Conservation (phyloP, 2,113 vertebrate genomes). For the Mesocricetus auratus region DNA sequence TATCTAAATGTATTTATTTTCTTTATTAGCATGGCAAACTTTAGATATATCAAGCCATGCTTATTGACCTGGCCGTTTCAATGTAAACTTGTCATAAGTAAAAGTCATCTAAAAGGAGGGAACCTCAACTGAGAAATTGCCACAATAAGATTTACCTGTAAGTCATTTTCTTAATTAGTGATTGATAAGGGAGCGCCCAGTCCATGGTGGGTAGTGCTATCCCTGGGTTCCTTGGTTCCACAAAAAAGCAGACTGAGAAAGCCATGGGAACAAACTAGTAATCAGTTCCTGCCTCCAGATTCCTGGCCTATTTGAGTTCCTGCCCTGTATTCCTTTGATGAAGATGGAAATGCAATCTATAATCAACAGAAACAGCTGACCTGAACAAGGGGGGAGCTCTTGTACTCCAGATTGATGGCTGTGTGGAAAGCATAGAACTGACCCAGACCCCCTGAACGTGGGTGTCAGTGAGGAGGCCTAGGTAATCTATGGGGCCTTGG, state of each 20-base stretch:
- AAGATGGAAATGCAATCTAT: neutral
- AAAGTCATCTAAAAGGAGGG: neutral
- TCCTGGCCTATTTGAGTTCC: neutral
- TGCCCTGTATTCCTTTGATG: neutral
- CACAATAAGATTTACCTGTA: neutral
- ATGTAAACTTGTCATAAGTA: neutral
- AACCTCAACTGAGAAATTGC: neutral
- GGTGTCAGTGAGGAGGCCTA: too few relatives aligned
- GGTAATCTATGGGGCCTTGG: too few relatives aligned
- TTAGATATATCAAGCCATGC: neutral
- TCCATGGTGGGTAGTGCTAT: neutral
- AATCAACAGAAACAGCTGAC: neutral
- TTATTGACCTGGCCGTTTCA: neutral
- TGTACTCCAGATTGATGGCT: too few relatives aligned
- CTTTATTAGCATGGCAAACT: neutral
- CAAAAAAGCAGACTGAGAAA: neutral
- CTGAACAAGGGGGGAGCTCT: too few relatives aligned
- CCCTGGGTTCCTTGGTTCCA: neutral
- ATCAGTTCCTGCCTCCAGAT: neutral
- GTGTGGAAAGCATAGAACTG: too few relatives aligned
- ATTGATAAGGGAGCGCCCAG: neutral
- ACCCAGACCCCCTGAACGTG: too few relatives aligned
- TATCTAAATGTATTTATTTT: neutral
- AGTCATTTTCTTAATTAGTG: neutral
- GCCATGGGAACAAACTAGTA: neutral